Evolutionary conservation across 2,888 invertebrate species (phyloP).

Genomic region (Agonum fuliginosum): DNA sequence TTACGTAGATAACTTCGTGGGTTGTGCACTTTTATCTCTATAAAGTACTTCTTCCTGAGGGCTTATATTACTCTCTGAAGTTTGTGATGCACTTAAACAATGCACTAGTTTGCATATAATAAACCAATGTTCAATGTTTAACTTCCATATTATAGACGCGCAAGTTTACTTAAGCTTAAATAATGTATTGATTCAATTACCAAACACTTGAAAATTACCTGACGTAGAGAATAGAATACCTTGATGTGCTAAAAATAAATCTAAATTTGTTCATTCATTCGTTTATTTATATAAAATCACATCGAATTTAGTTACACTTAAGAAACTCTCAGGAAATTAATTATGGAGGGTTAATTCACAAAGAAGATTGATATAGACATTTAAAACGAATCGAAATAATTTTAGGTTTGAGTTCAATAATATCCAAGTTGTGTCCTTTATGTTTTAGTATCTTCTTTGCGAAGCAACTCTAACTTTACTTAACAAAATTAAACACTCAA

Average conservation of each 20-base stretch:
- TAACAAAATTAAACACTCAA: no score
- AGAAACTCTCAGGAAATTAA: slow-evolving; percentile 13
- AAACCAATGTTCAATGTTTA: slow-evolving; percentile 20
- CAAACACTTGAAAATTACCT: slow-evolving; percentile 33
- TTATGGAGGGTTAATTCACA: no score
- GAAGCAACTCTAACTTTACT: no score
- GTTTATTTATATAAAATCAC: slow-evolving; percentile 59
- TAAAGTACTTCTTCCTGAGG: neutral
- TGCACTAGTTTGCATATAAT: slow-evolving; percentile 33
- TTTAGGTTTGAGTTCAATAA: no score
- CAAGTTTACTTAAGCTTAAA: slow-evolving; percentile 9
- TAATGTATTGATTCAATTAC: slow-evolving; percentile 44
- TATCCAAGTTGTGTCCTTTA: no score
- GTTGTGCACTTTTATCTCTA: no score
- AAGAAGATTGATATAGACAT: no score
- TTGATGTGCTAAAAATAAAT: neutral
- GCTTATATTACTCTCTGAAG: neutral
- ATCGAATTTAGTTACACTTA: slow-evolving; percentile 58
- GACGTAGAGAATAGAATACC: neutral
- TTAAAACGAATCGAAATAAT: no score
- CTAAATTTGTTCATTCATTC: slow-evolving; percentile 52
- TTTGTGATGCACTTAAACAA: slow-evolving; percentile 18
- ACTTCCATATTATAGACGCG: slow-evolving; percentile 10
- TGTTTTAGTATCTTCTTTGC: neutral
- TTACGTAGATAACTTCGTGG: no score